phyloP scores from a whole-genome alignment of 2,888 invertebrate species.

The Apodemia mormo region DNA sequence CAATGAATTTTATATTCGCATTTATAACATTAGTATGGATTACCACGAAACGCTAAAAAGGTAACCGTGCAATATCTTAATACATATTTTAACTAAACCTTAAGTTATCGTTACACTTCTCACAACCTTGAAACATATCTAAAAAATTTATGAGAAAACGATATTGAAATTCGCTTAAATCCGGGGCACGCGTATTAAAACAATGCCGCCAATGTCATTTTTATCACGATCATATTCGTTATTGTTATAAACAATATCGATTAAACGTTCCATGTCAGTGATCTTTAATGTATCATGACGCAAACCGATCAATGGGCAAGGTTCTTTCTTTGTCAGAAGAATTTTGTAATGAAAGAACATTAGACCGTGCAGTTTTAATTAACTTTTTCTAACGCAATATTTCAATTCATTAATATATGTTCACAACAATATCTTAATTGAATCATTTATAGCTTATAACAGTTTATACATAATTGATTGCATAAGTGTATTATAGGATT shows the following conservation, averaged over 20 bases:
- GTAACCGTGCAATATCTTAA: background rate
- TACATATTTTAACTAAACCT: background rate
- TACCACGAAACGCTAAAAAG: too few relatives aligned
- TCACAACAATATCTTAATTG: too few relatives aligned
- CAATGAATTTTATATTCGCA: too few relatives aligned
- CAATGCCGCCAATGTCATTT: conserved; percentile 67
- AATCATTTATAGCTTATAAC: too few relatives aligned
- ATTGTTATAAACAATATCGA: conserved; percentile 48
- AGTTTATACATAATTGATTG: too few relatives aligned
- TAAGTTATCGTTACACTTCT: background rate
- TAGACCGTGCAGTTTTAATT: conserved; percentile 22
- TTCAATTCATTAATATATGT: background rate
- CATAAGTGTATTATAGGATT: too few relatives aligned
- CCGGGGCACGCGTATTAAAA: conserved; percentile 65
- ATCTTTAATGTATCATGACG: conserved; percentile 52
- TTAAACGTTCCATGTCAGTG: conserved; percentile 54
- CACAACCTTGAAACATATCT: conserved; percentile 20
- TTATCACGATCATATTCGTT: conserved; percentile 63
- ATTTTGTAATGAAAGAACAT: conserved; percentile 38
- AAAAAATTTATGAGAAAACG: conserved; percentile 37
- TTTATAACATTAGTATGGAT: too few relatives aligned
- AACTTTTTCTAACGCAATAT: conserved; percentile 8
- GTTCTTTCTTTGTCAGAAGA: conserved; percentile 25
- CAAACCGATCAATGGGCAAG: conserved; percentile 49
- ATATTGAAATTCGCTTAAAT: conserved; percentile 66